These are phyloP conservation scores for Ara ararauna DNA, from an alignment of 2,797 vertebrate species.

Conservation along the genomic window DNA sequence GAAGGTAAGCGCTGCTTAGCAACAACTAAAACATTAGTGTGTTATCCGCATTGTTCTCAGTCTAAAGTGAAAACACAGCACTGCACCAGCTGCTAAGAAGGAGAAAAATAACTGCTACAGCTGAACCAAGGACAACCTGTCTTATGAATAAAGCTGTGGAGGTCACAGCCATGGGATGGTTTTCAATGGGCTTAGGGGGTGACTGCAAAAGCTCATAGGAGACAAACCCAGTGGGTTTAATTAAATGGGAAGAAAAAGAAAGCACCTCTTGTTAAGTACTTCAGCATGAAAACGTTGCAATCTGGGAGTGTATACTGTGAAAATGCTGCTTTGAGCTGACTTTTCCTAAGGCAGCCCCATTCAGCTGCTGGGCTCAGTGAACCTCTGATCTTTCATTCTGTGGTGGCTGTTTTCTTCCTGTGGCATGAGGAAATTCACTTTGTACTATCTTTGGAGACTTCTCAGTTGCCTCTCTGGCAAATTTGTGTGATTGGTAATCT, in stretches of 20 bases:
- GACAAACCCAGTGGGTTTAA: not conserved
- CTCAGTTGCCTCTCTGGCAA: not conserved
- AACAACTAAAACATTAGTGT: not conserved
- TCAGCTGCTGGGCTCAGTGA: not conserved
- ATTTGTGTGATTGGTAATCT: not conserved
- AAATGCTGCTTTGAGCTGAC: not conserved
- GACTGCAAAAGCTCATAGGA: not conserved
- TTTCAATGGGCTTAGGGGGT: not conserved
- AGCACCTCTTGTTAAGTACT: not conserved
- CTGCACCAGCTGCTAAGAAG: not conserved
- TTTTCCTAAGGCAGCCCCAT: not conserved
- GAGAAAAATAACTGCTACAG: not conserved
- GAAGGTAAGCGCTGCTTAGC: not conserved
- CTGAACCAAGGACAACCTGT: not conserved
- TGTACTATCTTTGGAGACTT: not conserved
- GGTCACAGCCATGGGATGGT: not conserved
- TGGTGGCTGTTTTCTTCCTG: not conserved
- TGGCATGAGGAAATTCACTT: not conserved
- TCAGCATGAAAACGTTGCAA: not conserved
- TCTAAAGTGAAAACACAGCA: not conserved
- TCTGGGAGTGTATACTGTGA: not conserved
- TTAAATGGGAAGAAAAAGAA: not conserved
- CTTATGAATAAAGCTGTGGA: not conserved
- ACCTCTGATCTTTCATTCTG: not conserved
- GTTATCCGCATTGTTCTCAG: not conserved